Evolutionary conservation across 2,888 invertebrate genomes (phyloP).

Genomic region (Meteorus colon): DNA sequence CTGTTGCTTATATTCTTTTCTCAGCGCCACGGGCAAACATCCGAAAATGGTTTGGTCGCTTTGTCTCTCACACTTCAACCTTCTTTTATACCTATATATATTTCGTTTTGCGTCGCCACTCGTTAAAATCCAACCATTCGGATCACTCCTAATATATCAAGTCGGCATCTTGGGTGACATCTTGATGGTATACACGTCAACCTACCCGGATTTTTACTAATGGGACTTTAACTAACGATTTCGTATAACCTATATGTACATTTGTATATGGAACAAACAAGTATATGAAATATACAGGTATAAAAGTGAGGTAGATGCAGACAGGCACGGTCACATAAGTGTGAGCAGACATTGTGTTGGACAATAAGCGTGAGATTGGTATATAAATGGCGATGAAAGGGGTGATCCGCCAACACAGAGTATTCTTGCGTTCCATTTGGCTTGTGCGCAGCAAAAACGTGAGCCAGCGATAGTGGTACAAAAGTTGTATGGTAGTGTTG

Average conservation of each 20-base stretch:
- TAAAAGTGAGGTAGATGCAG: conserved; percentile 9
- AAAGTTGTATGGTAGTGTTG: neutral
- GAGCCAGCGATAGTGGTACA: neutral
- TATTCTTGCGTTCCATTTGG: conserved; percentile 16
- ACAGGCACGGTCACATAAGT: neutral
- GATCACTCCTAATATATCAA: conserved; percentile 69
- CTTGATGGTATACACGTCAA: conserved; percentile 58
- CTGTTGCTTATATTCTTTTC: conserved; percentile 57
- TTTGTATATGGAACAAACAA: neutral
- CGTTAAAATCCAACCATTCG: conserved; percentile 57
- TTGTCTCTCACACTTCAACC: conserved; percentile 6
- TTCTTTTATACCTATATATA: conserved; percentile 5
- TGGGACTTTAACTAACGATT: conserved; percentile 70
- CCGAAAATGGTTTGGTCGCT: conserved; percentile 51
- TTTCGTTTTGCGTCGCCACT: conserved; percentile 44
- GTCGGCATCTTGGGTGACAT: conserved; percentile 66
- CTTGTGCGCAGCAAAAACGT: neutral
- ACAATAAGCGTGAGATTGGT: conserved; percentile 31
- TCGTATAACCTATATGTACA: conserved; percentile 43
- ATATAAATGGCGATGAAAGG: neutral
- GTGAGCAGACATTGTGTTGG: conserved; percentile 12
- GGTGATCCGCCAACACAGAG: conserved; percentile 2
- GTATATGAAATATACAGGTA: neutral
- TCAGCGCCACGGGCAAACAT: conserved; percentile 46
- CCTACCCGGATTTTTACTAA: conserved; percentile 66